A percentile compares a stretch with the other conserved stretches of the same genome.
phyloP scores from a whole-genome alignment of 2,888 invertebrate species.

The Lepidocyrtinus sp. region DNA sequence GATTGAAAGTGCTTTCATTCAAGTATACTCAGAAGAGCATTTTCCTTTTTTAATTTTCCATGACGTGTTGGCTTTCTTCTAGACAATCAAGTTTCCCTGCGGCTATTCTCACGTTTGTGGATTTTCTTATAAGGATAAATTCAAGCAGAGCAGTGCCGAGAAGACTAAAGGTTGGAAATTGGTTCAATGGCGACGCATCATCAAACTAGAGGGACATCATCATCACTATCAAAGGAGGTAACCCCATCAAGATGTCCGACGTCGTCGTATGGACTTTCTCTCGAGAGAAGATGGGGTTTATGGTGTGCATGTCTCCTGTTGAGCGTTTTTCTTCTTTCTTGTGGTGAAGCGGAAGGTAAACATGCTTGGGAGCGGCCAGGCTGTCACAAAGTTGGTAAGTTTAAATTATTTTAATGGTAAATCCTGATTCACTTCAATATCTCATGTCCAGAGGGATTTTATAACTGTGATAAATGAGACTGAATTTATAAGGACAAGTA shows the following conservation, averaged over 20 bases:
- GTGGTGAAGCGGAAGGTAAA: conserved; percentile 58
- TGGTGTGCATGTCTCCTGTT: conserved; percentile 34
- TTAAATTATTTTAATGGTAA: conserved; percentile 1
- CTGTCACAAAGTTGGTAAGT: conserved; percentile 84
- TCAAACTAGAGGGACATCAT: conserved; percentile 19
- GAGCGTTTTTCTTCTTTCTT: conserved; percentile 32
- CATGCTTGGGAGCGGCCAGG: conserved; percentile 83
- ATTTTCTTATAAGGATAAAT: neutral
- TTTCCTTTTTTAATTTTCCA: neutral
- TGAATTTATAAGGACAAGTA: too few species aligned
- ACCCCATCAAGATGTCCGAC: conserved; percentile 27
- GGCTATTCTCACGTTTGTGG: neutral
- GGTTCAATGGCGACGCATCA: conserved; percentile 27
- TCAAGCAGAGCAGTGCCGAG: neutral
- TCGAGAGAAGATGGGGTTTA: conserved; percentile 33
- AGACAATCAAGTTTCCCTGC: neutral
- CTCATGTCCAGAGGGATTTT: neutral
- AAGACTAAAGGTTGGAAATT: conserved; percentile 2
- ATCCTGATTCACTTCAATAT: neutral
- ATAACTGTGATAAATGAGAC: neutral
- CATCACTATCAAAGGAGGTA: conserved; percentile 11
- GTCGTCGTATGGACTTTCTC: conserved; percentile 20
- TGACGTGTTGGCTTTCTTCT: neutral
- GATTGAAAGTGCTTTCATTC: too few species aligned
- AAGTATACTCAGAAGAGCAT: neutral